Evolutionary conservation across 1,140 invertebrate genomes (phyloP).

Genomic region (Geopemphigus sp.): DNA sequence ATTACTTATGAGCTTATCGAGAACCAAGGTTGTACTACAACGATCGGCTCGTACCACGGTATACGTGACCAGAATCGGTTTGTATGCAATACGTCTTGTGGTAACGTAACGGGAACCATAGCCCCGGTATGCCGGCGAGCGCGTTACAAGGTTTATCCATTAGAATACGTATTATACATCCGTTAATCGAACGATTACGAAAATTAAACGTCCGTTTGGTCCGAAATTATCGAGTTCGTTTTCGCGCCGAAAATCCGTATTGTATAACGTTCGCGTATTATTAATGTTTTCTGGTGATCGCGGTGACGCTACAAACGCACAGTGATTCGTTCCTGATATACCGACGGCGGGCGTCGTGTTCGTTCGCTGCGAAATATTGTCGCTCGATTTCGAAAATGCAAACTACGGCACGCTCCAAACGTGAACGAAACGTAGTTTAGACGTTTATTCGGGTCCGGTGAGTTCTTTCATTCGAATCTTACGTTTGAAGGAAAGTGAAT

Average conservation of each 20-base stretch:
- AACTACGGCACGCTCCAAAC: too few relatives aligned
- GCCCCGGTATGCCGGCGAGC: neutral
- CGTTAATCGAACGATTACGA: neutral
- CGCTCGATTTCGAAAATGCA: too few relatives aligned
- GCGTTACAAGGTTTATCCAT: neutral
- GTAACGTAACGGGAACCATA: neutral
- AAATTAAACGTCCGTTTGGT: neutral
- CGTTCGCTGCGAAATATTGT: too few relatives aligned
- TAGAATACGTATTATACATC: neutral
- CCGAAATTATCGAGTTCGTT: neutral
- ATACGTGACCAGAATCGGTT: constrained; percentile 27
- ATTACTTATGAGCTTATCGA: constrained; percentile 14
- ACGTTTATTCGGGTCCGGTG: neutral
- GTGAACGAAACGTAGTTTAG: too few relatives aligned
- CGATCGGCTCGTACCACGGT: neutral
- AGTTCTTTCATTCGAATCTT: neutral
- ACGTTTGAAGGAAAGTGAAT: neutral
- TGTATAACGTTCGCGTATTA: too few relatives aligned
- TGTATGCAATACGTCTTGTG: neutral
- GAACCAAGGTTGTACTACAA: constrained; percentile 26
- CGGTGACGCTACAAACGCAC: too few relatives aligned
- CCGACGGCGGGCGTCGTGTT: too few relatives aligned
- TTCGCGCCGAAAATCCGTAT: too few relatives aligned
- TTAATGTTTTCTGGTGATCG: too few relatives aligned
- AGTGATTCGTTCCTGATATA: too few relatives aligned